Percentiles rank a stretch among this genome's conserved stretches.
phyloP scores from a whole-genome alignment of 2,797 vertebrate species.

The Ambastaia sidthimunki region DNA sequence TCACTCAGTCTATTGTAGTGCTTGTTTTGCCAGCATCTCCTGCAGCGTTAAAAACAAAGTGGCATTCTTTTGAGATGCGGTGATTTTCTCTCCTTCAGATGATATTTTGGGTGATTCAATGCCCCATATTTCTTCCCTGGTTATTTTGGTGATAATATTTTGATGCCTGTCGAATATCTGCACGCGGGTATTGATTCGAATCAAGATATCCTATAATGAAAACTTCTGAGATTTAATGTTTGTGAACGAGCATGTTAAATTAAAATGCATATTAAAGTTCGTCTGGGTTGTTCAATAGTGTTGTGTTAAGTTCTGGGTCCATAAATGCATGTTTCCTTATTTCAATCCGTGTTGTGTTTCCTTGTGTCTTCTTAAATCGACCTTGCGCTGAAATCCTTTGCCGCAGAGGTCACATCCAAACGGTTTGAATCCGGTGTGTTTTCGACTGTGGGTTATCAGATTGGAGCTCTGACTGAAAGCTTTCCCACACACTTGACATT shows the following conservation, averaged over 20 bases:
- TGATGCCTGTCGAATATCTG: conserved; percentile 27
- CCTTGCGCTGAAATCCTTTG: conserved; percentile 97
- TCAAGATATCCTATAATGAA: conserved; percentile 25
- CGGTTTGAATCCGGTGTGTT: conserved; percentile 98
- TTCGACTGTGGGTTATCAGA: conserved; percentile 97
- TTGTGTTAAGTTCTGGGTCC: conserved; percentile 30
- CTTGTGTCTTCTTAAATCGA: conserved; percentile 94
- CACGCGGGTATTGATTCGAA: conserved; percentile 34
- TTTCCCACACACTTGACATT: conserved; percentile 98
- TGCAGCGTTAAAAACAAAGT: conserved; percentile 60
- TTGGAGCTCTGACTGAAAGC: conserved; percentile 99
- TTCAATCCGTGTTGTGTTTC: conserved; percentile 96
- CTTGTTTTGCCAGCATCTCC: conserved; percentile 72
- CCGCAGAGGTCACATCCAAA: conserved; percentile 95
- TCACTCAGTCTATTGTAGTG: conserved; percentile 62
- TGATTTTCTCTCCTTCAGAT: conserved; percentile 68
- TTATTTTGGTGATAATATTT: conserved; percentile 69
- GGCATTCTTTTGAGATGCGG: conserved; percentile 65
- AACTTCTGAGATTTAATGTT: conserved; percentile 41
- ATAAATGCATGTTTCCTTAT: conserved; percentile 62
- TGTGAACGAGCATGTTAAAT: not conserved
- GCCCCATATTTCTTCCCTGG: conserved; percentile 59
- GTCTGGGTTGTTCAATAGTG: conserved; percentile 43
- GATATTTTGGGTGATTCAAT: conserved; percentile 56
- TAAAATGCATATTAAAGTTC: not conserved